Conservation (phyloP, 2,113 vertebrate species). For the Apteryx mantelli region DNA sequence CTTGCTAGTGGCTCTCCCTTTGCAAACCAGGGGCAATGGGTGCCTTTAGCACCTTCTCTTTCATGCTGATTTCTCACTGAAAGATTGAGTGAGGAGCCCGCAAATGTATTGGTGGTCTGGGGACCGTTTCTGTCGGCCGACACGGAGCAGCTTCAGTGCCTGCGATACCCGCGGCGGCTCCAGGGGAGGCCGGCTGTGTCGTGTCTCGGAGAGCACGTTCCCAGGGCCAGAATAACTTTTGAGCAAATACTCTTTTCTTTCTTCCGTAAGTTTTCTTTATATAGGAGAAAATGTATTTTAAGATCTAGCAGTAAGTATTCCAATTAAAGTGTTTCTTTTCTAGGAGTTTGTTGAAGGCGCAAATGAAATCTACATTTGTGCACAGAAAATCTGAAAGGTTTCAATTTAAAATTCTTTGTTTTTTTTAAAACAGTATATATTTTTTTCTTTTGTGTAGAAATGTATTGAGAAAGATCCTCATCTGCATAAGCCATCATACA, state of each 20-base stretch:
- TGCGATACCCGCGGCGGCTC: background rate
- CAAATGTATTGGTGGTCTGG: too few species aligned
- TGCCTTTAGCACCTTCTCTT: too few species aligned
- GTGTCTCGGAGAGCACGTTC: background rate
- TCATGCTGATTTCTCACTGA: too few species aligned
- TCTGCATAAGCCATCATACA: slow-evolving; percentile 29
- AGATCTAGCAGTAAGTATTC: background rate
- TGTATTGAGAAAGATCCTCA: background rate
- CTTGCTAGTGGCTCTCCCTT: too few species aligned
- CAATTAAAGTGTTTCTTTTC: slow-evolving; percentile 32
- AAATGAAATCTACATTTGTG: slow-evolving; percentile 5
- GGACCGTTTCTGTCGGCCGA: too few species aligned
- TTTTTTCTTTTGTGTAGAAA: background rate
- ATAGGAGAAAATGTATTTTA: background rate
- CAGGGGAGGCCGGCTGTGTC: fast-evolving
- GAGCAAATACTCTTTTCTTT: background rate
- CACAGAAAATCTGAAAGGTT: slow-evolving; percentile 6
- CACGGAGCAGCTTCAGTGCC: fast-evolving
- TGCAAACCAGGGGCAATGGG: too few species aligned
- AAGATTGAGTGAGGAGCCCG: too few species aligned
- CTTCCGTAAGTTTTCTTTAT: background rate
- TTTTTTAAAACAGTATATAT: background rate
- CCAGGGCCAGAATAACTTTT: background rate
- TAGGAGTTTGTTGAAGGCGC: slow-evolving; percentile 7
- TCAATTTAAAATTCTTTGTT: slow-evolving; percentile 20